Evolutionary conservation across 1,140 invertebrate species (phyloP), one percentile per base, ranked within the genome.

Genomic region (Caenorhabditis remanei): DNA sequence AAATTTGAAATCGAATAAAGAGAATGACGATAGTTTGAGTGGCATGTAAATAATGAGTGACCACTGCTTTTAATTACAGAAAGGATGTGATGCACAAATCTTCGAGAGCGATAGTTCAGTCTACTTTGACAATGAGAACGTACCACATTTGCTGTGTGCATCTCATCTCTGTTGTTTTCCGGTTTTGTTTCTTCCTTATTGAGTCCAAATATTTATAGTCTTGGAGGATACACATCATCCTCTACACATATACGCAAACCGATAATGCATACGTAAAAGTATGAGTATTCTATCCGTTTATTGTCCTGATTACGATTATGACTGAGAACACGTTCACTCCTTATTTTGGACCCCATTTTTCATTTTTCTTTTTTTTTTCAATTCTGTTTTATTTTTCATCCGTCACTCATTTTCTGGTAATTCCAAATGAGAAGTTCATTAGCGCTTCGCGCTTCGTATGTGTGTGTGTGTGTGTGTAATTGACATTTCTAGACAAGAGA

Each of bases 11-110:
- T 50, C 53, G 16, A 43, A 50, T 24, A n/a, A n/a, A n/a, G n/a
- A n/a, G n/a, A n/a, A 50, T 50, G 40, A 50, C n/a, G 13, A 50
- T 53, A 48, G 46, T 46, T 65, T 24, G 40, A 79, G 46, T n/a
- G n/a, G n/a, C n/a, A n/a, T n/a, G n/a, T 79, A 41, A 24, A 79
- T 48, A 79, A 79, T 50, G n/a, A 50, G 46, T 79, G 71, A 79
- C n/a, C 40, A 79, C 46, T 79, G 43, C 71, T 48, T 79, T 46
- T 79, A 79, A 79, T 79, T 79, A 79, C 46, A 16, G 8, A 21
- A 19, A 50, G 46, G 46, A 50, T 79, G 46, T 79, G 71, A 50
- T 79, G 71, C 46, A 24, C 21, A 46, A 71, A 71, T 43, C 19
- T 46, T 43, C 19, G 19, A 71, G 41, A 71, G 41, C 41, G 65